A percentile compares a stretch with the other conserved stretches of the same genome.
phyloP scores from a whole-genome alignment of 53 echinoderm and acorn worm genomes.

The Temnopleurus reevesii region DNA sequence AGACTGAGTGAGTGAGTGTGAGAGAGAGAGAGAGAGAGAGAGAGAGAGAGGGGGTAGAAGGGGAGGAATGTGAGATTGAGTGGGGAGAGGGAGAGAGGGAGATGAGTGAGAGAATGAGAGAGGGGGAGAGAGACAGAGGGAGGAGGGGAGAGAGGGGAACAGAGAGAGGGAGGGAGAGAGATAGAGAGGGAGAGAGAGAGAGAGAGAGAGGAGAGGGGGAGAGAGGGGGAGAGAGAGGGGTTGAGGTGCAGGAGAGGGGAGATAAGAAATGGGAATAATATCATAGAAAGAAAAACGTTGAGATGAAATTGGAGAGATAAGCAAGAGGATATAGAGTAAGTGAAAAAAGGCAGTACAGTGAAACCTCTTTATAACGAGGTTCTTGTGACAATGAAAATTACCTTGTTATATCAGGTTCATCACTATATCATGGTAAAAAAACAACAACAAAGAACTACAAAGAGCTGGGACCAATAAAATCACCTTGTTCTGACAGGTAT shows the following conservation, averaged over 20 bases:
- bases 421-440: too few relatives aligned
- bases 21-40: neutral
- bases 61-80: neutral
- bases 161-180: neutral
- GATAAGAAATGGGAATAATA: too few relatives aligned
- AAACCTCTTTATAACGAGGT: too few relatives aligned
- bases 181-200: neutral
- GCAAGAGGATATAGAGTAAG: neutral
- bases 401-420: too few relatives aligned
- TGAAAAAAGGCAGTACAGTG: neutral
- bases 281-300: too few relatives aligned
- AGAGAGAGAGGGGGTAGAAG: neutral
- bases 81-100: neutral
- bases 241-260: neutral
- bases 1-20: neutral
- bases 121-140: neutral
- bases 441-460: too few relatives aligned
- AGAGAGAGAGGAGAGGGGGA: neutral
- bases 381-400: too few relatives aligned
- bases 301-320: too few relatives aligned
- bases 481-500: too few relatives aligned
- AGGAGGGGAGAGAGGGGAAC: neutral
- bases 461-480: too few relatives aligned
- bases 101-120: neutral
- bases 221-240: neutral